A percentile compares a stretch with the other conserved stretches of the same genome.
phyloP scores from a whole-genome alignment of 2,113 vertebrate genomes.

The Amia ocellicauda region DNA sequence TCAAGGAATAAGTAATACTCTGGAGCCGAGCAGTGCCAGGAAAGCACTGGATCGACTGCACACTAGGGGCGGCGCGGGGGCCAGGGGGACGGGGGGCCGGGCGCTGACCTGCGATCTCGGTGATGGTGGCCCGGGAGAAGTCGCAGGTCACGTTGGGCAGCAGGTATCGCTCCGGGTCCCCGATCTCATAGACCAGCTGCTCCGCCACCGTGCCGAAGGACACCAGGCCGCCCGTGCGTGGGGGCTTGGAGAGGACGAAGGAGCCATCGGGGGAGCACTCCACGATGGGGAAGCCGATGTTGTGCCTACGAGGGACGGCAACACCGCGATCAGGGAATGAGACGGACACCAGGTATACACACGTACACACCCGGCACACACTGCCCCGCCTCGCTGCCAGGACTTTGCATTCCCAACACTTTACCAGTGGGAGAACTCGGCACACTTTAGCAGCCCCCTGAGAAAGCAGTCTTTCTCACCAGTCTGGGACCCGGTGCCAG shows the following conservation, averaged over 20 bases:
- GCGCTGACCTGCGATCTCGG: conserved; percentile 74
- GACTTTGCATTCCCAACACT: too few relatives aligned
- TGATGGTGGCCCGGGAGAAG: conserved; percentile 75
- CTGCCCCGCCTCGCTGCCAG: too few relatives aligned
- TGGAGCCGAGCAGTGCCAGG: too few relatives aligned
- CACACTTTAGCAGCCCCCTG: too few relatives aligned
- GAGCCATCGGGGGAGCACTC: conserved; percentile 73
- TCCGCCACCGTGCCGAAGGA: conserved; percentile 77
- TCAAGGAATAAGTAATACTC: too few relatives aligned
- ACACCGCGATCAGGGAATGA: too few relatives aligned
- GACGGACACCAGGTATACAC: conserved; percentile 32
- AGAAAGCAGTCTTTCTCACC: conserved; percentile 53
- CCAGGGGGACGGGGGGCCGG: too few relatives aligned
- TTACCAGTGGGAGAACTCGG: too few relatives aligned
- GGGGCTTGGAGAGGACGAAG: conserved; percentile 73
- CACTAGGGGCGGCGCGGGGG: too few relatives aligned
- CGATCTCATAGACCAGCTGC: conserved; percentile 81
- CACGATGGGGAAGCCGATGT: conserved; percentile 78
- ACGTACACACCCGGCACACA: too few relatives aligned
- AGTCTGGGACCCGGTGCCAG: conserved; percentile 77
- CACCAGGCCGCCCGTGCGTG: conserved; percentile 69
- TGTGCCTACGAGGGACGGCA: too few relatives aligned
- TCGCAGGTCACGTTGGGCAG: conserved; percentile 82
- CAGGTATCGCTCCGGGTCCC: conserved; percentile 70
- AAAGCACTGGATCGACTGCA: too few relatives aligned